Evolutionary conservation across 2,888 invertebrate genomes (phyloP).

Genomic region (Heliconius hortense): DNA sequence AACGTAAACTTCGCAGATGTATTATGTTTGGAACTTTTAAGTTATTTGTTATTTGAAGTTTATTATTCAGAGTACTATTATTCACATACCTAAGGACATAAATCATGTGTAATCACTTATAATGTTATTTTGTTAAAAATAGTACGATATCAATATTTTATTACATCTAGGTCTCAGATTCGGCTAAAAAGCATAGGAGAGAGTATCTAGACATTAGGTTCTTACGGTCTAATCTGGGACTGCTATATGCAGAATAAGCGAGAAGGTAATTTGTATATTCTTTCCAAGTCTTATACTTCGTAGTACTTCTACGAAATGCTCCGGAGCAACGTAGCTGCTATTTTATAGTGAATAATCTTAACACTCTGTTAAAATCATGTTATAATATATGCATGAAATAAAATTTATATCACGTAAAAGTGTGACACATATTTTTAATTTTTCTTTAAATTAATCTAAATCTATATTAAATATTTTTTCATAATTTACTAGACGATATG

Average conservation of each 20-base stretch:
- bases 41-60: conserved; percentile 29
- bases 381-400: neutral
- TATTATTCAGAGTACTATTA: neutral
- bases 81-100: neutral
- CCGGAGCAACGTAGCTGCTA: neutral
- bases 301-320: neutral
- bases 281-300: neutral
- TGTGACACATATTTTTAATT: neutral
- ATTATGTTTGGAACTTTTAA: conserved; percentile 35
- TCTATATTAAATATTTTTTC: too few species aligned
- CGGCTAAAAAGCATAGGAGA: neutral
- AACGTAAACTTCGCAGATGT: conserved; percentile 33
- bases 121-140: neutral
- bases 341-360: neutral
- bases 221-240: too few species aligned
- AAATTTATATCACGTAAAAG: neutral
- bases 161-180: neutral
- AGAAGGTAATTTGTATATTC: neutral
- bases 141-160: neutral
- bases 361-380: neutral
- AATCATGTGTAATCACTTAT: neutral
- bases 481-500: too few species aligned
- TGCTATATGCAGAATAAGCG: neutral
- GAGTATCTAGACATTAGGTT: too few species aligned
- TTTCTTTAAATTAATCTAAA: too few species aligned